These are phyloP conservation scores for Mus caroli DNA, from an alignment of 2,797 vertebrate species.

Conservation along the genomic window DNA sequence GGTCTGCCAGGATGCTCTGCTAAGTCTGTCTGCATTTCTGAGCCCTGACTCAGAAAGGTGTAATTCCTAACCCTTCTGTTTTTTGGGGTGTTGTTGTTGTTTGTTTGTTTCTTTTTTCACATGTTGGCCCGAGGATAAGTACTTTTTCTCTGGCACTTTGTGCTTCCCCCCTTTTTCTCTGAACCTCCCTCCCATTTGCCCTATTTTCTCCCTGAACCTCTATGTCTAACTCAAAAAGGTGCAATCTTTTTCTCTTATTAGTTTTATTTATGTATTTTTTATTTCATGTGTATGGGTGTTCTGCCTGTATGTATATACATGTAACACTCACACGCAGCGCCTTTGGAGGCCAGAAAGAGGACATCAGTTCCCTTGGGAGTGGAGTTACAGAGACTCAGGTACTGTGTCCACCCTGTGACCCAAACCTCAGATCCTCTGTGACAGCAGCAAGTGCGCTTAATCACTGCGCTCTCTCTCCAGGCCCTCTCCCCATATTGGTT, in stretches of 20 bases:
- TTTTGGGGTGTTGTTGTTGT: not conserved
- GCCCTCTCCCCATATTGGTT: not conserved
- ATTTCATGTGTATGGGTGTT: not conserved
- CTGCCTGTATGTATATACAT: not conserved
- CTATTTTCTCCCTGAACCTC: not conserved
- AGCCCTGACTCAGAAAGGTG: not conserved
- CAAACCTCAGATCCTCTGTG: not conserved
- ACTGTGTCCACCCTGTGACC: not conserved
- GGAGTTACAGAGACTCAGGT: not conserved
- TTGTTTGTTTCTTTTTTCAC: not conserved
- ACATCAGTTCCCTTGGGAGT: not conserved
- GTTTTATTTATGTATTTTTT: not conserved
- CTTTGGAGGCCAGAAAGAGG: not conserved
- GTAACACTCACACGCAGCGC: not conserved
- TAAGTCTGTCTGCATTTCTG: not conserved
- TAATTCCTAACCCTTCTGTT: not conserved
- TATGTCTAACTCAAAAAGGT: not conserved
- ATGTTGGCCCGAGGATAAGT: not conserved
- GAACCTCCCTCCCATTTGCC: not conserved
- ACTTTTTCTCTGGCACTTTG: not conserved
- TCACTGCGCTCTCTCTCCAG: not conserved
- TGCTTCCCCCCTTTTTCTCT: not conserved
- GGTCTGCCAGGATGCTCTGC: no score
- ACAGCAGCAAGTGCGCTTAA: not conserved
- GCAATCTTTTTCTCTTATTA: not conserved